A percentile compares a stretch with the other conserved stretches of the same genome.
Evolutionary conservation across 92 coral and sea anemone species (phyloP).

Genomic region (Parazoanthus atlanticus): DNA sequence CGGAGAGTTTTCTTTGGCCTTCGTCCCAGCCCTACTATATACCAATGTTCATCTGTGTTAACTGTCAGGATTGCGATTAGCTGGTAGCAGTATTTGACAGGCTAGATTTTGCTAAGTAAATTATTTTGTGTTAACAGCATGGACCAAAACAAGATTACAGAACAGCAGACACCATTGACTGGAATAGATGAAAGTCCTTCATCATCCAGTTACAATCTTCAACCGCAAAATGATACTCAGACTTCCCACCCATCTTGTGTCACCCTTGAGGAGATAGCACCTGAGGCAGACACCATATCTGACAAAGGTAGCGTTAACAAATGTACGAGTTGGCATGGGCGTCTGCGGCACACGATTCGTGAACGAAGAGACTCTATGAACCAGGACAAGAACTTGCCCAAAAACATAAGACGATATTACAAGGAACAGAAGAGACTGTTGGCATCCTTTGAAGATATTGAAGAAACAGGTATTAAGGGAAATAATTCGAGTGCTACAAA

Average conservation of each 20-base stretch:
- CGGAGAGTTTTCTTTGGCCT: too few relatives aligned
- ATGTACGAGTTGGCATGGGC: slow-evolving; percentile 20
- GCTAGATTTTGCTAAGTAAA: too few relatives aligned
- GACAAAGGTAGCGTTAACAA: slow-evolving; percentile 11
- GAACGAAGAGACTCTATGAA: slow-evolving; percentile 10
- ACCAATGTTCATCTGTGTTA: too few relatives aligned
- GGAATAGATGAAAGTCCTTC: slow-evolving; percentile 2
- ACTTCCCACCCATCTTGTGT: slow-evolving; percentile 58
- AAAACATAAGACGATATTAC: slow-evolving; percentile 84
- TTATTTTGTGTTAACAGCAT: neutral
- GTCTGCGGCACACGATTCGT: slow-evolving; percentile 7
- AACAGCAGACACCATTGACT: slow-evolving; percentile 1
- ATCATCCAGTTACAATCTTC: neutral
- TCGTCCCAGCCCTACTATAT: too few relatives aligned
- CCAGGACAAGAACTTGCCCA: slow-evolving; percentile 52
- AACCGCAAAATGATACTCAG: neutral
- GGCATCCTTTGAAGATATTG: slow-evolving; percentile 49
- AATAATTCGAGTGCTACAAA: neutral
- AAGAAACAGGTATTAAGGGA: slow-evolving; percentile 28
- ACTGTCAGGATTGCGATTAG: too few relatives aligned
- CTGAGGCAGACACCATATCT: slow-evolving; percentile 69
- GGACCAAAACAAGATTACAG: neutral
- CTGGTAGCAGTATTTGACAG: too few relatives aligned
- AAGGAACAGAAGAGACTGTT: slow-evolving; percentile 69
- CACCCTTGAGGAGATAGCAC: slow-evolving; percentile 89